phyloP scores from a whole-genome alignment of 2,113 vertebrate species.

The Semicossyphus pulcher region DNA sequence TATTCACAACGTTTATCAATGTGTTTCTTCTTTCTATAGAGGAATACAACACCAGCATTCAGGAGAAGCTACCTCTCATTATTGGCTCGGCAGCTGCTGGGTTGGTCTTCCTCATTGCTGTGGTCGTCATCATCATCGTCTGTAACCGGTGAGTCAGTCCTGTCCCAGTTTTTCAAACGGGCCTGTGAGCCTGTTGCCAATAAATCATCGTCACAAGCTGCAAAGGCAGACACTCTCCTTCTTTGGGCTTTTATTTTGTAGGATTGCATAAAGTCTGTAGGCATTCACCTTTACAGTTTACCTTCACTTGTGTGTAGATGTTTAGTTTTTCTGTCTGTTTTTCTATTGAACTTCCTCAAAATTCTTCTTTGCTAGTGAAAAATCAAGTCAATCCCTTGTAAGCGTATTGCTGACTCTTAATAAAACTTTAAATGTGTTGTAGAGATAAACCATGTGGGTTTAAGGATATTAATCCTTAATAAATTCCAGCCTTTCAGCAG shows the following conservation, averaged over 20 bases:
- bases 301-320: too few relatives aligned
- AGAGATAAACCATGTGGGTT: conserved; percentile 12
- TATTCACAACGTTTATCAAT: conserved; percentile 25
- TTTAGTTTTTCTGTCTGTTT: too few relatives aligned
- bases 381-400: background rate
- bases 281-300: too few relatives aligned
- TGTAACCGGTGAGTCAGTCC: conserved; percentile 91
- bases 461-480: conserved; percentile 39
- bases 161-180: conserved; percentile 14
- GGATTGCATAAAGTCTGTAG: too few relatives aligned
- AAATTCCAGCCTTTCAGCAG: conserved; percentile 28
- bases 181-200: background rate
- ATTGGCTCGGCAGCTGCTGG: conserved; percentile 94
- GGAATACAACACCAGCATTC: conserved; percentile 96
- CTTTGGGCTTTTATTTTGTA: too few relatives aligned
- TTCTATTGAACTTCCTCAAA: background rate
- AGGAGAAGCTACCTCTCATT: conserved; percentile 98
- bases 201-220: too few relatives aligned
- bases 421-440: conserved; percentile 15
- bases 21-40: conserved; percentile 77
- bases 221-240: too few relatives aligned
- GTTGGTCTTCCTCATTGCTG: conserved; percentile 95
- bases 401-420: background rate
- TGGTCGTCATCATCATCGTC: conserved; percentile 94
- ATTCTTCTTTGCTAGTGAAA: background rate